Conservation (phyloP, 2,113 vertebrate species). For the Amazona guildingii region DNA sequence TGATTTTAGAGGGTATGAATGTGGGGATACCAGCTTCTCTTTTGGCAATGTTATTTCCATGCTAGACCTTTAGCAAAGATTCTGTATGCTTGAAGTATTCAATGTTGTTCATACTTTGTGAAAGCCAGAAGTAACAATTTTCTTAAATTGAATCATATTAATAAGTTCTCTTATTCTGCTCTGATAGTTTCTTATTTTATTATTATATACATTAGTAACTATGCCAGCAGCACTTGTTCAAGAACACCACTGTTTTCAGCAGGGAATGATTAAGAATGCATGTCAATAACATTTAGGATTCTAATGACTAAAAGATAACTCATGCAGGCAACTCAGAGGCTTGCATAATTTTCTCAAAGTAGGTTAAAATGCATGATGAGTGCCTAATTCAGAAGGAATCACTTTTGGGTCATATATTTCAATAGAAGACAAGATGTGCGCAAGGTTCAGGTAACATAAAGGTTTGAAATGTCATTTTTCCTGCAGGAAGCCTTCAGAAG, state of each 20-base stretch:
- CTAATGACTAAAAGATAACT: slow-evolving; percentile 72
- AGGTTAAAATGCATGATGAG: slow-evolving; percentile 46
- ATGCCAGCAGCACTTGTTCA: slow-evolving; percentile 57
- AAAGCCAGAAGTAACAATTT: slow-evolving; percentile 35
- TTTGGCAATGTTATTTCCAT: background rate
- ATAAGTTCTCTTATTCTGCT: slow-evolving; percentile 35
- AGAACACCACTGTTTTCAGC: slow-evolving; percentile 56
- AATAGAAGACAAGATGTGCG: slow-evolving; percentile 30
- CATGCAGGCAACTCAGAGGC: slow-evolving; percentile 14
- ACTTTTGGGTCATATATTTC: slow-evolving; percentile 33
- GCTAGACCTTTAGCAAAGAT: background rate
- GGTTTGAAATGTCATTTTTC: slow-evolving; percentile 23
- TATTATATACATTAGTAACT: slow-evolving; percentile 64
- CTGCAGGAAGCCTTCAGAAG: slow-evolving; percentile 17
- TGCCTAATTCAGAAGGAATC: slow-evolving; percentile 28
- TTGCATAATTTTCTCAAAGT: slow-evolving; percentile 63
- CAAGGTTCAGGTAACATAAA: background rate
- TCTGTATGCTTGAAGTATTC: background rate
- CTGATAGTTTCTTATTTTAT: slow-evolving; percentile 44
- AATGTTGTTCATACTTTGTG: background rate
- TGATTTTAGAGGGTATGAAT: background rate
- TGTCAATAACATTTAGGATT: slow-evolving; percentile 71
- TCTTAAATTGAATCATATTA: slow-evolving; percentile 29
- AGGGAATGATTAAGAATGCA: slow-evolving; percentile 70
- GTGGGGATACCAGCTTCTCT: background rate